phyloP scores from a whole-genome alignment of 1,140 invertebrate species.

The Schmidtea mediterranea region DNA sequence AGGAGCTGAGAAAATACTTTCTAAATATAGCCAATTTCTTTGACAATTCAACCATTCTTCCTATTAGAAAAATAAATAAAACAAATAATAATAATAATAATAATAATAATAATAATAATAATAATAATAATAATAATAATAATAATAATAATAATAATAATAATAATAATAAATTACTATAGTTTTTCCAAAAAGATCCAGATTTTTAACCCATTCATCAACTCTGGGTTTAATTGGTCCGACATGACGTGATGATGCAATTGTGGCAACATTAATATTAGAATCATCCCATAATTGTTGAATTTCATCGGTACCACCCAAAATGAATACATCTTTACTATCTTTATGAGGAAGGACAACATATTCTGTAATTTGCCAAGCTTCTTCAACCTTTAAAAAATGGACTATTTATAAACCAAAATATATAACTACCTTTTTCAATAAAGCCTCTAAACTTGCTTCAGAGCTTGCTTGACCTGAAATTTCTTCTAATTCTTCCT shows the following conservation, averaged over 20 bases:
- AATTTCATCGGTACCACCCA: constrained; percentile 52
- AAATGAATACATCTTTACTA: constrained; percentile 46
- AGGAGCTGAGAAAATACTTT: constrained; percentile 57
- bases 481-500: constrained; percentile 47
- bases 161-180: too few species aligned
- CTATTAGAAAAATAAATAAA: too few species aligned
- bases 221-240: constrained; percentile 49
- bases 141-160: too few species aligned
- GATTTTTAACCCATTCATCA: constrained; percentile 44
- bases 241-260: constrained; percentile 49
- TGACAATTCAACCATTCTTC: constrained; percentile 58
- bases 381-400: constrained; percentile 22
- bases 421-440: constrained; percentile 37
- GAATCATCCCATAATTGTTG: constrained; percentile 51
- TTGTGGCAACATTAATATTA: constrained; percentile 53
- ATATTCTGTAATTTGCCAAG: constrained; percentile 26
- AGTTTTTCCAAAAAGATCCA: constrained; percentile 46
- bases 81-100: too few species aligned
- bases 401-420: not conserved
- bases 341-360: constrained; percentile 25
- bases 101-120: constrained; percentile 5
- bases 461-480: constrained; percentile 56
- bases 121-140: not conserved
- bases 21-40: constrained; percentile 55
- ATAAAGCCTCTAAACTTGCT: constrained; percentile 42